Base-by-base conservation (phyloP, 2,113 vertebrate species). In the Heterocephalus glaber region DNA sequence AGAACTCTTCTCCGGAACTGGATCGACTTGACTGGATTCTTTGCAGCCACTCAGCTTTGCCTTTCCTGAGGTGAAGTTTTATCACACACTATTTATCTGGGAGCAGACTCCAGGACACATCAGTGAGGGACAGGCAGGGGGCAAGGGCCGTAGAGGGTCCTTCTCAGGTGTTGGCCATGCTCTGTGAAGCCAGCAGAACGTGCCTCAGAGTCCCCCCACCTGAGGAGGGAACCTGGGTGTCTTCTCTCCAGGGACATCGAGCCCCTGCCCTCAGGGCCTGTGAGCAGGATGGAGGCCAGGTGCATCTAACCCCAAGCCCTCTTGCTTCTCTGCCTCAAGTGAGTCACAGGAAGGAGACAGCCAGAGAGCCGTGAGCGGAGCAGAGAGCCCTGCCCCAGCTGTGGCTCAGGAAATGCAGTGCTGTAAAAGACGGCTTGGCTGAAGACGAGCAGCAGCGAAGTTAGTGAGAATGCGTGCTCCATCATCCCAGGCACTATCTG, bases 401-500 rank as follows among this genome's bases (percentile, higher is more conserved):
- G 94, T 61, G 41, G 24, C 68, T 81, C 95, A 61, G 70, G 1
- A 76, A 90, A 96, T 6, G 63, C 77, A 85, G 95, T 92, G 13
- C 58, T n/a, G 95, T 96, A 90, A 95, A 95, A 98, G 92, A 96
- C 86, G 77, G 7, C 97, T 98, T 97, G 97, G 97, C 97, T 96
- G 77, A 86, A 90, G 12, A 77, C 0, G 6, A 90, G 76, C 35
- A 22, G 94, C 97, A 97, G 98, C 98, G 95, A 83, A 92, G 7
- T 86, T 80, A 41, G 95, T 95, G 96, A 19, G 90, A 81, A 91
- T 35, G 35, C 3, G 2, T 82, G 26, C 89, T 79, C 61, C 8
- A 92, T 94, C 96, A 86, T 93, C 95, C 80, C 92, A 97, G 82
- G 82, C 97, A 86, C 95, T 74, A 97, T 97, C 96, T 94, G 49